A percentile compares a stretch with the other conserved stretches of the same genome.
phyloP scores from a whole-genome alignment of 2,113 vertebrate species.

The Nerophis lumbriciformis region DNA sequence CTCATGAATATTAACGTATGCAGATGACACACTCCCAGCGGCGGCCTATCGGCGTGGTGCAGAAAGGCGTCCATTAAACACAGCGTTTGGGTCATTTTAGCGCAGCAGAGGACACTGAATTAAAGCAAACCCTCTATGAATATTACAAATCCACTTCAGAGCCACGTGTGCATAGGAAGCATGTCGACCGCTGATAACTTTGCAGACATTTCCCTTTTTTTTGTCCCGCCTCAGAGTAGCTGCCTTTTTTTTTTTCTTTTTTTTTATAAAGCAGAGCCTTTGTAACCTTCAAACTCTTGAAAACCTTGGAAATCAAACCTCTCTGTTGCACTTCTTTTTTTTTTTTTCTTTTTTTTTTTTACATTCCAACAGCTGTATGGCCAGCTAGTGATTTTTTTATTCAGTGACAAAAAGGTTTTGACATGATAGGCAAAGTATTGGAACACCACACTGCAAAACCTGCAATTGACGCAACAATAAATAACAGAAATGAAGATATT shows the following conservation, averaged over 20 bases:
- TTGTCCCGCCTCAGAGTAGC: conserved; percentile 8
- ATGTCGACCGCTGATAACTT: conserved; percentile 47
- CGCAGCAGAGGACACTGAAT: conserved; percentile 59
- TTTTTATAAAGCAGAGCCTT: conserved; percentile 15
- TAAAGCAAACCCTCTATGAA: conserved; percentile 41
- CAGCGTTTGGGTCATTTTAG: conserved; percentile 52
- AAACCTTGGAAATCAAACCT: conserved; percentile 18
- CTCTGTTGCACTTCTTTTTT: conserved; percentile 4
- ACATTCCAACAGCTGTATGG: background rate
- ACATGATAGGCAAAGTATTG: no score
- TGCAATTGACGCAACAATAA: no score
- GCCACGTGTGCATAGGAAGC: conserved; percentile 37
- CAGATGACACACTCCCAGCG: conserved; percentile 57
- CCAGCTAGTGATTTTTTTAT: no score
- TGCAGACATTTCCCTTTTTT: background rate
- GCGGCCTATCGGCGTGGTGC: conserved; percentile 52
- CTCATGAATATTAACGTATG: conserved; percentile 68
- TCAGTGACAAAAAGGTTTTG: no score
- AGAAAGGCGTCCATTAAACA: conserved; percentile 62
- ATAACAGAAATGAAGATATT: no score
- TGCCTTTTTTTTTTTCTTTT: conserved; percentile 7
- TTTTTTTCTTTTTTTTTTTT: conserved; percentile 4
- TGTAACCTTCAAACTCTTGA: conserved; percentile 42
- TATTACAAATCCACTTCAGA: conserved; percentile 44
- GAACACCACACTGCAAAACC: no score